Percentiles rank a stretch among this genome's conserved stretches.
Conservation (phyloP, 2,888 invertebrate genomes). For the Tenthredo mesomela region DNA sequence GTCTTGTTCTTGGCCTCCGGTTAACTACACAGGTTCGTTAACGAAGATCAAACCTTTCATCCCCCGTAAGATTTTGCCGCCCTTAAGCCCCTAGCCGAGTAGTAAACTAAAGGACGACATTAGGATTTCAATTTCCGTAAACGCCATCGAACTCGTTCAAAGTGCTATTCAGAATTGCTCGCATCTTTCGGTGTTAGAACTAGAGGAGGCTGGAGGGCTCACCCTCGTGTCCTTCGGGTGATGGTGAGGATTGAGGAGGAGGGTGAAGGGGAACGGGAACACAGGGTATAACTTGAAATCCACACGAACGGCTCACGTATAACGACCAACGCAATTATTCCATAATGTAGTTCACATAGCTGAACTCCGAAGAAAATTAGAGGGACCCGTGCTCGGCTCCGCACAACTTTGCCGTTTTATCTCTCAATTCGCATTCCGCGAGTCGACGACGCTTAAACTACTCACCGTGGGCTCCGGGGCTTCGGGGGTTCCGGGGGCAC, state of each 20-base stretch:
- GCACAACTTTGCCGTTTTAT: constrained; percentile 73
- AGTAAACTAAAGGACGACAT: constrained; percentile 44
- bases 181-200: constrained; percentile 45
- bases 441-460: constrained; percentile 72
- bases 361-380: constrained; percentile 73
- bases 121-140: constrained; percentile 49
- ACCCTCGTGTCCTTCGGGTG: constrained; percentile 45
- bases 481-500: constrained; percentile 48
- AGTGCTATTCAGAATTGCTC: constrained; percentile 50
- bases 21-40: neutral
- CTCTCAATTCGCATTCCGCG: constrained; percentile 74
- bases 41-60: constrained; percentile 13
- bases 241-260: neutral
- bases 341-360: constrained; percentile 73
- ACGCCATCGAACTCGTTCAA: constrained; percentile 49
- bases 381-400: constrained; percentile 64
- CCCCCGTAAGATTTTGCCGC: neutral
- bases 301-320: constrained; percentile 54
- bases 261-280: constrained; percentile 16
- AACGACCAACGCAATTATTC: constrained; percentile 71
- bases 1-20: neutral
- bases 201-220: constrained; percentile 21
- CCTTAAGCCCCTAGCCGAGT: neutral
- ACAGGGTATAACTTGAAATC: constrained; percentile 52
- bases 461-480: constrained; percentile 57